Evolutionary conservation across 2,797 vertebrate genomes (phyloP), one percentile per base, ranked within the genome.

Genomic region (Cossypha dichroa): DNA sequence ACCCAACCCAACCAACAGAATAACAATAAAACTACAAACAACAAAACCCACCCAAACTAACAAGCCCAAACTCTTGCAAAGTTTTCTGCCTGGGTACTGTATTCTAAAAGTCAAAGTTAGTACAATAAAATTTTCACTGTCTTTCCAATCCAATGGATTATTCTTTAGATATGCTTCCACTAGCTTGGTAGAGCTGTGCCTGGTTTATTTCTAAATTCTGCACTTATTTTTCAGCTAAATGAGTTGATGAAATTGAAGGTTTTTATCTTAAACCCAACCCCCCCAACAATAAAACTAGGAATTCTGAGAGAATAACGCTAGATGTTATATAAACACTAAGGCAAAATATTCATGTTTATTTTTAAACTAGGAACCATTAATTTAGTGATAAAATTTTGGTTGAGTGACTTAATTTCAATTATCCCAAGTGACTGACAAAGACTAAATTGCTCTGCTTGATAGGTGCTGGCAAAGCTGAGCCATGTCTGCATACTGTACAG

Each of bases 401-500:
- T 91, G 22, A 34, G 13, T 78, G 72, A 26, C 54, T 80, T 88
- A 58, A 78, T 90, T 90, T 93, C 74, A 72, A 2, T 85, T 78
- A 90, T 91, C 22, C 22, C 22, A 72, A 89, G 34, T 92, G 68
- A 74, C 16, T 85, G 56, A 68, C 77, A 87, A 60, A 78, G 60
- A 88, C 9, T 80, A 66, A 91, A 64, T 68, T 60, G 36, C 64
- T 74, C 51, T 91, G 41, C 23, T 23, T 77, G 73, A 83, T 43
- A 88, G 70, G 9, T 91, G 45, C 60, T 93, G 92, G 84, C 73
- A 90, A 69, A 95, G 67, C 68, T 75, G 78, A 92, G 49, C 64
- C 25, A 49, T 38, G 78, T 60, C 80, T 89, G 41, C 48, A 54
- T 64, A 46, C 63, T 83, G 68, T 54, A 64, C 67, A 49, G 25